phyloP scores from a whole-genome alignment of 1,140 invertebrate genomes.

The Vanessa tameamea region DNA sequence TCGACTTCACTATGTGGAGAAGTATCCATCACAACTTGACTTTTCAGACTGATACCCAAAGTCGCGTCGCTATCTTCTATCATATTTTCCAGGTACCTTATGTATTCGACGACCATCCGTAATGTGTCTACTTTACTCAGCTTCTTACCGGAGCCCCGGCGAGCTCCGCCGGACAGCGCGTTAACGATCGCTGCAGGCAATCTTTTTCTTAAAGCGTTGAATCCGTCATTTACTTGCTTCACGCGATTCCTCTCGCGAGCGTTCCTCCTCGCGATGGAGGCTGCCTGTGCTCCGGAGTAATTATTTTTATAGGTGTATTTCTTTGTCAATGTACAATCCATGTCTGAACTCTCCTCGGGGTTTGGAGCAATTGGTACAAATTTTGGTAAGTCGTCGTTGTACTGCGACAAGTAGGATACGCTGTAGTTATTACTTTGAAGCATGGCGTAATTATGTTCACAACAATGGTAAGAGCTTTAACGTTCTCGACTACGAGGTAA shows the following conservation, averaged over 20 bases:
- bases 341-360: constrained; percentile 54
- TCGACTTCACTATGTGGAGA: constrained; percentile 50
- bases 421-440: constrained; percentile 58
- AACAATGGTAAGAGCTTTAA: constrained; percentile 9
- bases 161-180: constrained; percentile 85
- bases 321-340: constrained; percentile 63
- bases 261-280: constrained; percentile 94
- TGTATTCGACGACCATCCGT: constrained; percentile 96
- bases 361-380: constrained; percentile 77
- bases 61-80: constrained; percentile 84
- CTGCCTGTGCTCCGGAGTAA: constrained; percentile 84
- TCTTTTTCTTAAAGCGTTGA: constrained; percentile 91
- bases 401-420: constrained; percentile 42
- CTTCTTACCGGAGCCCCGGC: constrained; percentile 90
- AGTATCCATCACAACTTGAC: constrained; percentile 46
- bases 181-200: constrained; percentile 88
- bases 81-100: constrained; percentile 90
- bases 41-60: constrained; percentile 46
- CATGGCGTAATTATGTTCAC: constrained; percentile 44
- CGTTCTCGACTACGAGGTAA: constrained; percentile 41
- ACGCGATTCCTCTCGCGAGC: constrained; percentile 97
- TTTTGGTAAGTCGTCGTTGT: constrained; percentile 54
- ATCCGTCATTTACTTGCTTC: constrained; percentile 97
- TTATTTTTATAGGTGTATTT: constrained; percentile 85
- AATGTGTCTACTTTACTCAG: constrained; percentile 97